phyloP scores from a whole-genome alignment of 2,113 vertebrate species.

The Cyprinodon brontotheroides region DNA sequence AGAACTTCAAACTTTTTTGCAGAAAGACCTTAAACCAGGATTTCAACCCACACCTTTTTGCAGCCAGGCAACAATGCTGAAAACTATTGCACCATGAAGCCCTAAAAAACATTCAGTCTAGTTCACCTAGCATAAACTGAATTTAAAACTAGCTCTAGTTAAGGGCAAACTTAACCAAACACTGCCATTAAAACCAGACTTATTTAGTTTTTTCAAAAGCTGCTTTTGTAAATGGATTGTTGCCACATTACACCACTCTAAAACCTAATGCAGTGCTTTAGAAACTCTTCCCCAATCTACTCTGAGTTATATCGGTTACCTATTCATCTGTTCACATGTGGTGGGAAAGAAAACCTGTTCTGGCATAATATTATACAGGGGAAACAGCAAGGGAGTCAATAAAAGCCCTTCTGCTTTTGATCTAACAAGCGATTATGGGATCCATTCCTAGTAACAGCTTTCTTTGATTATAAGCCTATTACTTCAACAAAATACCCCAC shows the following conservation, averaged over 20 bases:
- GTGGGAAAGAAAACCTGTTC: constrained; percentile 2
- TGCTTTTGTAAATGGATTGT: background rate
- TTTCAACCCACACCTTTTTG: too few species aligned
- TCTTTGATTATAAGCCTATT: constrained; percentile 26
- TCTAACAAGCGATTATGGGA: constrained; percentile 15
- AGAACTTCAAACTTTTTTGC: too few species aligned
- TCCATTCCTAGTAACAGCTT: constrained; percentile 28
- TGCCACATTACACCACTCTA: background rate
- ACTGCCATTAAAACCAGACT: background rate
- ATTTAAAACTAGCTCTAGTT: too few species aligned
- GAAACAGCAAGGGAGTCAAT: constrained; percentile 1
- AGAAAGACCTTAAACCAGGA: too few species aligned
- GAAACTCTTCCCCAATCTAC: background rate
- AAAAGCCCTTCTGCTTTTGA: constrained; percentile 27
- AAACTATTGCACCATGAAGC: too few species aligned
- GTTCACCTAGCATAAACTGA: background rate
- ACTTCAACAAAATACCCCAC: constrained; percentile 15
- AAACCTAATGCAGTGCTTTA: background rate
- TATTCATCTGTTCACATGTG: background rate
- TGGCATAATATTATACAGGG: background rate
- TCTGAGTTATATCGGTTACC: background rate
- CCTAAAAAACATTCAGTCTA: too few species aligned
- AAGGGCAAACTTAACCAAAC: too few species aligned
- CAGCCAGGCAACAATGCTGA: too few species aligned
- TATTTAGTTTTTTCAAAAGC: background rate